These are phyloP conservation scores for Bibio marci DNA, from an alignment of 2,888 invertebrate species.

Conservation along the genomic window DNA sequence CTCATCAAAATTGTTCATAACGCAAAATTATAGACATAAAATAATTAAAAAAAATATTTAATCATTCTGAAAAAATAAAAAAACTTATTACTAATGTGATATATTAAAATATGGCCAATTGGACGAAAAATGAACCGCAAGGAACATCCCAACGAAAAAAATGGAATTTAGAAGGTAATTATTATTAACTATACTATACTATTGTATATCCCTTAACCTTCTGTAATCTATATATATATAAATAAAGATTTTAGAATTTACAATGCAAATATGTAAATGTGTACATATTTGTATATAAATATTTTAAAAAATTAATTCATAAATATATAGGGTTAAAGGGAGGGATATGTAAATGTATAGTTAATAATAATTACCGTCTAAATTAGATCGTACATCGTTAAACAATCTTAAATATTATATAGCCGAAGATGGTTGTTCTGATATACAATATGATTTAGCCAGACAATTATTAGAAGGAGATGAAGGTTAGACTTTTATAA, in stretches of 20 bases:
- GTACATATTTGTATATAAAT: too few relatives aligned
- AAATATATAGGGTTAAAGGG: too few relatives aligned
- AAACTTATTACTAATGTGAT: too few relatives aligned
- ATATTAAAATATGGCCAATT: conserved; percentile 27
- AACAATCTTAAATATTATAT: conserved; percentile 40
- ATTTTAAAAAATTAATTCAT: too few relatives aligned
- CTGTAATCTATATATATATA: background rate
- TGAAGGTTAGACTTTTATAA: conserved; percentile 46
- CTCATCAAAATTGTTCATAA: too few relatives aligned
- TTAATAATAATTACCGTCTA: too few relatives aligned
- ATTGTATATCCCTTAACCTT: background rate
- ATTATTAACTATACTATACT: too few relatives aligned
- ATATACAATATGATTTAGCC: conserved; percentile 74
- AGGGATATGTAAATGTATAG: too few relatives aligned
- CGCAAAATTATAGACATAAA: too few relatives aligned
- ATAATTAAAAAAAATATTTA: too few relatives aligned
- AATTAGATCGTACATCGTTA: conserved; percentile 26
- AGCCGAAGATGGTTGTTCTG: conserved; percentile 78
- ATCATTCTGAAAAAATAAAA: too few relatives aligned
- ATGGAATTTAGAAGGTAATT: conserved; percentile 28
- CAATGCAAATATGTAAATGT: background rate
- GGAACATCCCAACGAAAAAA: conserved; percentile 20
- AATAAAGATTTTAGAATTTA: too few relatives aligned
- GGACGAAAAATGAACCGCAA: conserved; percentile 24
- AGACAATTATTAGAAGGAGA: conserved; percentile 65